Conservation (phyloP, 2,797 vertebrate genomes). For the Pachyuromys duprasi region DNA sequence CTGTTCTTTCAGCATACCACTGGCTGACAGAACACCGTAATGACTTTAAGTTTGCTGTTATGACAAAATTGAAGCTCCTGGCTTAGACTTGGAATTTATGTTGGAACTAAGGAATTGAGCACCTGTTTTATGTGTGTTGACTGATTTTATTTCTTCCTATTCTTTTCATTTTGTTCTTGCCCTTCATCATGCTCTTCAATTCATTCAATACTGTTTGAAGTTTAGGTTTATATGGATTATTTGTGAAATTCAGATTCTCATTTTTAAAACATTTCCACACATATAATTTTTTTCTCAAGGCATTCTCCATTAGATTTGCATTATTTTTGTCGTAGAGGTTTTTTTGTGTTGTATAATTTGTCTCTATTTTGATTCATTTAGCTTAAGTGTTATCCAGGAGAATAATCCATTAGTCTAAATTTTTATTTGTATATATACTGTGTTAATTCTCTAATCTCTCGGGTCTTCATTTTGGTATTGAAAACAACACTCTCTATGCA, state of each 20-base stretch:
- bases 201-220: background rate
- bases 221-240: background rate
- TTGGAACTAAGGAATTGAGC: background rate
- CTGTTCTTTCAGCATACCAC: background rate
- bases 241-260: constrained; percentile 22
- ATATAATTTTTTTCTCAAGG: background rate
- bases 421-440: background rate
- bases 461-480: constrained; percentile 18
- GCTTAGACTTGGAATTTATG: constrained; percentile 7
- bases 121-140: constrained; percentile 7
- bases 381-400: background rate
- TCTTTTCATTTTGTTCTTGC: background rate
- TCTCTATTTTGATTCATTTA: background rate
- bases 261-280: background rate
- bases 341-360: background rate
- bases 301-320: background rate
- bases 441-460: background rate
- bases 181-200: background rate
- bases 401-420: background rate
- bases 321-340: background rate
- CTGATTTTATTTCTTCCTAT: background rate
- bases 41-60: background rate
- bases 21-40: background rate
- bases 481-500: background rate
- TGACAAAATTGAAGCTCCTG: background rate